Evolutionary conservation across 92 coral and sea anemone species (phyloP).

Genomic region (Epizoanthus fatuus): DNA sequence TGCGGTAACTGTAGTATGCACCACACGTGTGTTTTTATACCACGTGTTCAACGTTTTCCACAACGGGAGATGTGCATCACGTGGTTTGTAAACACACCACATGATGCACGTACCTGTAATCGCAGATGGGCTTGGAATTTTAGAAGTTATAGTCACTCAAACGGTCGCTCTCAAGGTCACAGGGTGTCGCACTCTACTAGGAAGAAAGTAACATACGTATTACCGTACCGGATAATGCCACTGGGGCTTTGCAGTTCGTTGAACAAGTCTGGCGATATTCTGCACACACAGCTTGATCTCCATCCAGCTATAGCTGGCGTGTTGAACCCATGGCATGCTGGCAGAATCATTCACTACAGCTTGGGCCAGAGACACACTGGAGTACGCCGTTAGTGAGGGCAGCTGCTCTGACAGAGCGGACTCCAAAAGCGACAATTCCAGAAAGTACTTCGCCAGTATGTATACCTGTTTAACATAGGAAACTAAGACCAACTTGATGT

Average conservation of each 20-base stretch:
- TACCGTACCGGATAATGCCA: conserved; percentile 41
- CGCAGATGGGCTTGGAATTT: too few relatives aligned
- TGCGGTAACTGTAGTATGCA: too few relatives aligned
- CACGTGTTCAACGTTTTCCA: too few relatives aligned
- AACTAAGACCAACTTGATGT: background rate
- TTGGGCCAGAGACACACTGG: conserved; percentile 65
- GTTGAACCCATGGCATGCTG: conserved; percentile 40
- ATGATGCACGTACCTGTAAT: too few relatives aligned
- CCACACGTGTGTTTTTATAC: too few relatives aligned
- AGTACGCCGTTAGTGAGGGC: conserved; percentile 71
- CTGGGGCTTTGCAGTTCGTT: conserved; percentile 14
- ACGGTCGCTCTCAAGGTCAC: too few relatives aligned
- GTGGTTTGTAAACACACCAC: too few relatives aligned
- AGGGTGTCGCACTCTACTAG: too few relatives aligned
- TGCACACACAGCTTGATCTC: conserved; percentile 6
- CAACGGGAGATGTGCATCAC: too few relatives aligned
- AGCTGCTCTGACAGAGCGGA: conserved; percentile 48
- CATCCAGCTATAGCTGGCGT: conserved; percentile 28
- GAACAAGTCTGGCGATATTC: conserved; percentile 18
- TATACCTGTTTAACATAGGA: conserved; percentile 30
- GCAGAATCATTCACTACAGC: conserved; percentile 30
- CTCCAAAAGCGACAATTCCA: conserved; percentile 68
- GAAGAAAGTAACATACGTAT: background rate
- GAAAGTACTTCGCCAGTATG: conserved; percentile 61
- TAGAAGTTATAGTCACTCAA: too few relatives aligned